Evolutionary conservation across 2,888 invertebrate species (phyloP).

Genomic region (Drosophila pseudotalamancana): DNA sequence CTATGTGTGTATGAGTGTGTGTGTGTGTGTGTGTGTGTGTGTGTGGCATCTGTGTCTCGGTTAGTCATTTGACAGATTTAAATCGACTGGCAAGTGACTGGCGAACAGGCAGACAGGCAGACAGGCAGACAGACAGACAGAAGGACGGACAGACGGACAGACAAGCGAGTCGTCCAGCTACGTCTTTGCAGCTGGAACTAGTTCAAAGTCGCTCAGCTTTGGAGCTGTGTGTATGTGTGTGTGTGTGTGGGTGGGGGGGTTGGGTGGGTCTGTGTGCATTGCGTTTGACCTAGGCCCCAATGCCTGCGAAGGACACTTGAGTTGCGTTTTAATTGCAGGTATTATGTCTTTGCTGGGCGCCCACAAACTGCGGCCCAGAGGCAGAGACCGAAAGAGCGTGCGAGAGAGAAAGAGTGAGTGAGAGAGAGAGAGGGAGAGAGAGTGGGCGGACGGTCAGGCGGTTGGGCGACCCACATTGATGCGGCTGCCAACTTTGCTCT

Average conservation of each 20-base stretch:
- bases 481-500: too few species aligned
- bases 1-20: too few species aligned
- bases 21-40: conserved; percentile 1
- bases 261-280: conserved; percentile 28
- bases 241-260: too few species aligned
- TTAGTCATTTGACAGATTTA: conserved; percentile 77
- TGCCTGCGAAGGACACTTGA: conserved; percentile 78
- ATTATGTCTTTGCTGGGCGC: conserved; percentile 72
- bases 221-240: conserved; percentile 19
- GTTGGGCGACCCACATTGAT: too few species aligned
- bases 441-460: too few species aligned
- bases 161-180: conserved; percentile 8
- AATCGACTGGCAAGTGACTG: conserved; percentile 49
- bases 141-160: conserved; percentile 16
- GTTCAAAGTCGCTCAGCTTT: conserved; percentile 67
- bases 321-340: conserved; percentile 81
- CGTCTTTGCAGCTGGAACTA: conserved; percentile 47
- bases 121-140: conserved; percentile 31
- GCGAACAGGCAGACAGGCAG: conserved; percentile 20
- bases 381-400: too few species aligned
- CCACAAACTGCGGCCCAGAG: conserved; percentile 41
- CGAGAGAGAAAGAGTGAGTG: too few species aligned
- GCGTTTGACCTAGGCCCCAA: conserved; percentile 80
- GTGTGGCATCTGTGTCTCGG: conserved; percentile 40
- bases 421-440: too few species aligned